phyloP scores from a whole-genome alignment of 2,113 vertebrate genomes.

The Platysteira castanea region DNA sequence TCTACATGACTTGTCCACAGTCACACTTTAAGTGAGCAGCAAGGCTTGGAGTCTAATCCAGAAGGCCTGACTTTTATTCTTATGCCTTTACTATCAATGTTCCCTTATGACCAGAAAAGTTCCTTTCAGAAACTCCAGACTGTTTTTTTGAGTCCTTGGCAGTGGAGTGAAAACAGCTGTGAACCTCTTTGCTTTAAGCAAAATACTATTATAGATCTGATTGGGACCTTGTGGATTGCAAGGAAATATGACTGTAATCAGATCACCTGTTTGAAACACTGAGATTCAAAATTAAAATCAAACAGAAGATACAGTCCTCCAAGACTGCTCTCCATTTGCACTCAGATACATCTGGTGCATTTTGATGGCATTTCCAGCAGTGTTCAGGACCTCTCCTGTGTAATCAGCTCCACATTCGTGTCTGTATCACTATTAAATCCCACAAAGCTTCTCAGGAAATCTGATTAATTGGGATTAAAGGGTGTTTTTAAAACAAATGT shows the following conservation, averaged over 20 bases:
- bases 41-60: not conserved
- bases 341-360: not conserved
- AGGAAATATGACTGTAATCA: not conserved
- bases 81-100: not conserved
- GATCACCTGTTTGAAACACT: not conserved
- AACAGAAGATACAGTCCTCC: not conserved
- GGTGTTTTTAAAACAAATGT: not conserved
- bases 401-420: not conserved
- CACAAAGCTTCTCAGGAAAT: not conserved
- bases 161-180: not conserved
- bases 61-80: not conserved
- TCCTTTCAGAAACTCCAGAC: not conserved
- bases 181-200: not conserved
- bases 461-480: not conserved
- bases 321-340: not conserved
- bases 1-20: not conserved
- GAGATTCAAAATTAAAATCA: not conserved
- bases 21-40: not conserved
- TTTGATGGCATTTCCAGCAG: not conserved
- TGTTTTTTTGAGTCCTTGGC: not conserved
- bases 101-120: not conserved
- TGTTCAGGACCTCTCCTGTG: not conserved
- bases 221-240: not conserved
- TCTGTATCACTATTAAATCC: not conserved
- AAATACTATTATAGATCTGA: not conserved